Evolutionary conservation across 2,797 vertebrate species (phyloP).

Genomic region (Glossophaga mutica): DNA sequence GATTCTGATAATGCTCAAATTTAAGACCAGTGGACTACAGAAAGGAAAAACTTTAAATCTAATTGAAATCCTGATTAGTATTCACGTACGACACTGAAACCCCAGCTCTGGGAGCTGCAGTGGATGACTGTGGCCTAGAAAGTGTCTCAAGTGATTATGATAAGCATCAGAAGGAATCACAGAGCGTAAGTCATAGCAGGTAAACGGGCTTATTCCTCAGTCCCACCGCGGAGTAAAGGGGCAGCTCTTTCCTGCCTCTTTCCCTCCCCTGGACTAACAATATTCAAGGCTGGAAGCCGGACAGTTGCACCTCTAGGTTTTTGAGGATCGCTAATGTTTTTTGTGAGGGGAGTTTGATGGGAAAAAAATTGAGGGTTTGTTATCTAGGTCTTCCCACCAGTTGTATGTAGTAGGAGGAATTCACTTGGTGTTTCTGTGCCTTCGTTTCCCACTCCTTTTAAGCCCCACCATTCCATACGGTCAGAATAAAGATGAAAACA

Average conservation of each 20-base stretch:
- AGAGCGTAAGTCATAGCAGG: background rate
- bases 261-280: background rate
- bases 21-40: background rate
- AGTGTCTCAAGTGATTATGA: background rate
- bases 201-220: background rate
- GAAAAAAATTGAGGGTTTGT: background rate
- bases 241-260: background rate
- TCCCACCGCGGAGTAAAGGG: background rate
- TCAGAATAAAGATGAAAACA: background rate
- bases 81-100: background rate
- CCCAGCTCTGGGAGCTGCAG: background rate
- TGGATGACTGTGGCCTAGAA: background rate
- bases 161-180: background rate
- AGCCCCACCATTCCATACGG: background rate
- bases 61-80: background rate
- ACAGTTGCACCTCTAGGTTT: background rate
- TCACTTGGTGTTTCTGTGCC: background rate
- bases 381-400: background rate
- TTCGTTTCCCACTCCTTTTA: background rate
- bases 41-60: background rate
- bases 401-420: background rate
- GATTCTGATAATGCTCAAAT: background rate
- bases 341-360: background rate
- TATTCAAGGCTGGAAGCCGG: background rate
- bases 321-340: background rate